These are phyloP conservation scores for Pavo muticus DNA, from an alignment of 2,113 vertebrate species.

Conservation along the genomic window DNA sequence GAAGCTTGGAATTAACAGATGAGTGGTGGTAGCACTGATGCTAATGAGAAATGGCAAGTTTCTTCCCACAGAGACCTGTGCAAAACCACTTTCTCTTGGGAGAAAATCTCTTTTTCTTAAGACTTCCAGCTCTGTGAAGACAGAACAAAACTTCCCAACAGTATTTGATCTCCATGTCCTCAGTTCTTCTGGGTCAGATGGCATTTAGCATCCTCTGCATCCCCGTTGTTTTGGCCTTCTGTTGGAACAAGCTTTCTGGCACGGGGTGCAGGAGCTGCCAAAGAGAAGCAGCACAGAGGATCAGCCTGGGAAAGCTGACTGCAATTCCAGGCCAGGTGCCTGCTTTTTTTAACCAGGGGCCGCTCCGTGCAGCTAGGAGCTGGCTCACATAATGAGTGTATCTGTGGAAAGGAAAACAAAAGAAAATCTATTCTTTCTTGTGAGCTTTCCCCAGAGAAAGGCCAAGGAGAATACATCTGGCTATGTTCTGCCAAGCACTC, in stretches of 20 bases:
- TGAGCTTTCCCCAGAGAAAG: background rate
- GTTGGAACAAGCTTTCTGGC: accelerated
- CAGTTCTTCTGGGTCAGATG: background rate
- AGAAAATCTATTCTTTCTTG: background rate
- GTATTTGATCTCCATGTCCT: background rate
- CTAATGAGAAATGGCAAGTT: background rate
- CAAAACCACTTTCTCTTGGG: background rate
- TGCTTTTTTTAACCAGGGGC: background rate
- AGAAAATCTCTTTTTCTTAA: background rate
- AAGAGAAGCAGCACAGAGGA: background rate
- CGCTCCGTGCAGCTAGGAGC: background rate
- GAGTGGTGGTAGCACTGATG: background rate
- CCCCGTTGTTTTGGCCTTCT: background rate
- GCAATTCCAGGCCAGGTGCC: background rate
- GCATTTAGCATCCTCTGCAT: background rate
- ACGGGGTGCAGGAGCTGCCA: no score
- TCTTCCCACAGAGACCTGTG: background rate
- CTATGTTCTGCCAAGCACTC: accelerated
- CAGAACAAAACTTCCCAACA: background rate
- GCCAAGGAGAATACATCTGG: background rate
- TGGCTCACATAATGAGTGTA: background rate
- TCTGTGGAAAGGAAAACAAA: background rate
- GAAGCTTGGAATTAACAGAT: background rate
- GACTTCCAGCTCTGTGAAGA: background rate
- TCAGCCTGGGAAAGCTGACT: background rate